Percentiles rank a stretch among this genome's conserved stretches.
Conservation (phyloP, 2,113 vertebrate species). For the Bambusicola thoracicus region DNA sequence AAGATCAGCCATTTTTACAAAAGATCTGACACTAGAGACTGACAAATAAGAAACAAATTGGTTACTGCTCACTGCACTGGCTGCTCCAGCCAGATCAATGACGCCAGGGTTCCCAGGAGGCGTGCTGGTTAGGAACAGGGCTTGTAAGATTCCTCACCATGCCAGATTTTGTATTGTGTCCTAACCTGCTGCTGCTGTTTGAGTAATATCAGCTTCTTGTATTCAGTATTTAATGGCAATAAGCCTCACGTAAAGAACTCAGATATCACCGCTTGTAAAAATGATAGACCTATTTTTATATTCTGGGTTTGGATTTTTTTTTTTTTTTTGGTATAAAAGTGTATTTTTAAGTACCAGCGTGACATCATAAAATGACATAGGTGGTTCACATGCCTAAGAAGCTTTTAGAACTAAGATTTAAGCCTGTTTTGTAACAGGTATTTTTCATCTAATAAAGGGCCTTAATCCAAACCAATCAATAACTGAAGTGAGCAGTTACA, state of each 20-base stretch:
- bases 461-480: constrained; percentile 19
- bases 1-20: rapidly evolving
- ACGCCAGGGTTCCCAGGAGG: background rate
- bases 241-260: background rate
- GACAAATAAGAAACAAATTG: background rate
- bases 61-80: background rate
- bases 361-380: background rate
- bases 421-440: constrained; percentile 15
- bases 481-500: constrained; percentile 1
- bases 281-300: background rate
- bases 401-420: constrained; percentile 34
- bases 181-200: constrained; percentile 13
- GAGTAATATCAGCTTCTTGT: background rate
- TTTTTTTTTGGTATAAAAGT: background rate
- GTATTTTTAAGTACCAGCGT: background rate
- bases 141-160: background rate
- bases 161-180: background rate
- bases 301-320: background rate
- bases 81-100: background rate
- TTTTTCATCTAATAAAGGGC: constrained; percentile 42
- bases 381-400: constrained; percentile 9
- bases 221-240: background rate
- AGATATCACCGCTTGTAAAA: background rate
- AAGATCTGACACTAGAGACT: background rate
- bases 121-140: background rate